phyloP scores from a whole-genome alignment of 2,113 vertebrate species.

The Odocoileus virginianus region DNA sequence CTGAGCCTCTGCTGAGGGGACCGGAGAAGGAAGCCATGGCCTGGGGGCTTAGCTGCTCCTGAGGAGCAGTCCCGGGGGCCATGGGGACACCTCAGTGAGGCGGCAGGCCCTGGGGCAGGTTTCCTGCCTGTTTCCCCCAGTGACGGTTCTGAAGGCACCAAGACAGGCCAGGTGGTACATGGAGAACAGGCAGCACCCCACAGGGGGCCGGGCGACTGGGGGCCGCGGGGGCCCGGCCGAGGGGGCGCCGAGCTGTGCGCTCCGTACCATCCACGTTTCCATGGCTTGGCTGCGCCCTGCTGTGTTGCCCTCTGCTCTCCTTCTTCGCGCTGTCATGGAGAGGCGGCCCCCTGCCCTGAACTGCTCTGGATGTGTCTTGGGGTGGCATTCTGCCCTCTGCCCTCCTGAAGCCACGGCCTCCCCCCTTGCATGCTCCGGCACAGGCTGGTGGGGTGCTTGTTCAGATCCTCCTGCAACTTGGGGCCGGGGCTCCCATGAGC shows the following conservation, averaged over 20 bases:
- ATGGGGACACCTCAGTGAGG: background rate
- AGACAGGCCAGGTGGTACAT: background rate
- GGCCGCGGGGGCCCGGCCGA: background rate
- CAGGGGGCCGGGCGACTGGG: background rate
- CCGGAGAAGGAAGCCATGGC: background rate
- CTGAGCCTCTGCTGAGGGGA: background rate
- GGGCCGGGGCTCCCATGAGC: background rate
- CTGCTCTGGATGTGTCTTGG: background rate
- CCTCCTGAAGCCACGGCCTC: background rate
- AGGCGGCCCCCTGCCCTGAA: fast-evolving
- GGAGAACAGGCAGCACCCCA: background rate
- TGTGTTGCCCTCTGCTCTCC: background rate
- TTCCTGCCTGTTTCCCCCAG: background rate
- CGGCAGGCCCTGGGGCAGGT: background rate
- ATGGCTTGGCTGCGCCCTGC: background rate
- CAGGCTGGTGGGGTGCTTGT: background rate
- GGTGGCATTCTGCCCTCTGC: background rate
- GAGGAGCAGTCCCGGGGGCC: background rate
- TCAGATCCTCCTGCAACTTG: background rate
- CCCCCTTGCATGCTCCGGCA: background rate
- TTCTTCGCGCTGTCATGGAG: background rate
- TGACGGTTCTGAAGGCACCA: background rate
- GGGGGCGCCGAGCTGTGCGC: background rate
- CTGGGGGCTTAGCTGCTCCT: background rate
- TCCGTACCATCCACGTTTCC: background rate